Evolutionary conservation across 2,113 vertebrate species (phyloP).

Genomic region (Centropus unirufus): DNA sequence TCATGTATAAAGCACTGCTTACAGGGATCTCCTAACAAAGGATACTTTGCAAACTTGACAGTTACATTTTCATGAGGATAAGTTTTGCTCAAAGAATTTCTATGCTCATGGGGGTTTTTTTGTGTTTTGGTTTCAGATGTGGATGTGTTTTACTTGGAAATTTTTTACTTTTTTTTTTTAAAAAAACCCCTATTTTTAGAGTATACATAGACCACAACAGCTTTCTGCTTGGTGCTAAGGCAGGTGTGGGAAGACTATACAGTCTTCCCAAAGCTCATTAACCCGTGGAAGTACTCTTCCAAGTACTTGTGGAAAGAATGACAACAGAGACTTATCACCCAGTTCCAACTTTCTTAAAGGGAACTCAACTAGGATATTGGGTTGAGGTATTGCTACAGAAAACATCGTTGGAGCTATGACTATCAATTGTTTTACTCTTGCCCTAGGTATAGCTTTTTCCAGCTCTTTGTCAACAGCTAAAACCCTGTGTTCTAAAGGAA

Average conservation of each 20-base stretch:
- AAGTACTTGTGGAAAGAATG: background rate
- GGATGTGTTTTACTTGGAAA: background rate
- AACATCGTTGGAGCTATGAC: background rate
- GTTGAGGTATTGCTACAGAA: background rate
- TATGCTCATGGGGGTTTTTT: background rate
- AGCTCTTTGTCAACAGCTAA: background rate
- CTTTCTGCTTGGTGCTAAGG: background rate
- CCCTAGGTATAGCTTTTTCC: background rate
- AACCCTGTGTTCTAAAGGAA: background rate
- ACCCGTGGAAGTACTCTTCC: background rate
- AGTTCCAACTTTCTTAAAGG: background rate
- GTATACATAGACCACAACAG: background rate
- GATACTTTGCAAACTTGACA: background rate
- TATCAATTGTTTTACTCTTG: background rate
- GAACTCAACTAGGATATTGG: background rate
- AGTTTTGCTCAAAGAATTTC: background rate
- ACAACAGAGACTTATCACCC: background rate
- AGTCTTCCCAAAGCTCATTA: background rate
- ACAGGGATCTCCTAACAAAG: background rate
- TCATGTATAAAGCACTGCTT: background rate
- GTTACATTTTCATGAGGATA: background rate
- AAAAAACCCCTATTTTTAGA: background rate
- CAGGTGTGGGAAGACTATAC: background rate
- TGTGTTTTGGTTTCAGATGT: background rate
- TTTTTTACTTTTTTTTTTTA: background rate